Percentiles rank a stretch among this genome's conserved stretches.
Conservation (phyloP, 92 coral and sea anemone genomes). For the Epizoanthus illoricatus region DNA sequence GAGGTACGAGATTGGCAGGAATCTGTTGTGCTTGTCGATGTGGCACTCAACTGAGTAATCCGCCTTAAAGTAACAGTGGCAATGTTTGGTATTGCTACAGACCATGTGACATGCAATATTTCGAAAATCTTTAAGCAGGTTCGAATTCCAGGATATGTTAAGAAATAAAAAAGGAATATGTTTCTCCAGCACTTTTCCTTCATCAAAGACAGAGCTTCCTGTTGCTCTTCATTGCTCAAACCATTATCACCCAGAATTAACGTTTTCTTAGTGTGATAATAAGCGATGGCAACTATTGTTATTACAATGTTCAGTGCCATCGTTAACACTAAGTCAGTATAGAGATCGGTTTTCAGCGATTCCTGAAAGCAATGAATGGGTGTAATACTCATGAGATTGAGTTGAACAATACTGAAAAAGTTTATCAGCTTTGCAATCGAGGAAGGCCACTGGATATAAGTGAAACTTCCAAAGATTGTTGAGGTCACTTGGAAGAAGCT, state of each 20-base stretch:
- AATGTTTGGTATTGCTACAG: conserved; percentile 31
- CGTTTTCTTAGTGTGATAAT: conserved; percentile 26
- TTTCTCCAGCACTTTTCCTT: conserved; percentile 44
- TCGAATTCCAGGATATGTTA: conserved; percentile 59
- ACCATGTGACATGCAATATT: conserved; percentile 49
- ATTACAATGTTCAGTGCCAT: conserved; percentile 31
- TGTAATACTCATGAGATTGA: conserved; percentile 46
- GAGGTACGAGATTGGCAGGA: not conserved
- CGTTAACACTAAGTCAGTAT: conserved; percentile 36
- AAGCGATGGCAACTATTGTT: conserved; percentile 1
- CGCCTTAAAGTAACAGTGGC: conserved; percentile 47
- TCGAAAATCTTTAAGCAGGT: conserved; percentile 48
- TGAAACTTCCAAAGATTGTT: conserved; percentile 46
- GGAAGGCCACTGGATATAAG: conserved; percentile 55
- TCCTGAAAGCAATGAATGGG: conserved; percentile 52
- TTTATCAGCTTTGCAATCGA: conserved; percentile 39
- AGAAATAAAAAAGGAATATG: conserved; percentile 37
- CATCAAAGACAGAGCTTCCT: not conserved
- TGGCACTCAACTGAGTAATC: conserved; percentile 53
- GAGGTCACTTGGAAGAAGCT: conserved; percentile 58
- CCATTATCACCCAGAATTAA: not conserved
- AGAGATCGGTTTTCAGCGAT: conserved; percentile 20
- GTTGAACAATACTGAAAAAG: conserved; percentile 42
- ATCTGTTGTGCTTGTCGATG: conserved; percentile 47
- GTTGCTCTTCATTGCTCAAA: not conserved